Conservation (phyloP, 2,888 invertebrate species). For the Meganola albula region DNA sequence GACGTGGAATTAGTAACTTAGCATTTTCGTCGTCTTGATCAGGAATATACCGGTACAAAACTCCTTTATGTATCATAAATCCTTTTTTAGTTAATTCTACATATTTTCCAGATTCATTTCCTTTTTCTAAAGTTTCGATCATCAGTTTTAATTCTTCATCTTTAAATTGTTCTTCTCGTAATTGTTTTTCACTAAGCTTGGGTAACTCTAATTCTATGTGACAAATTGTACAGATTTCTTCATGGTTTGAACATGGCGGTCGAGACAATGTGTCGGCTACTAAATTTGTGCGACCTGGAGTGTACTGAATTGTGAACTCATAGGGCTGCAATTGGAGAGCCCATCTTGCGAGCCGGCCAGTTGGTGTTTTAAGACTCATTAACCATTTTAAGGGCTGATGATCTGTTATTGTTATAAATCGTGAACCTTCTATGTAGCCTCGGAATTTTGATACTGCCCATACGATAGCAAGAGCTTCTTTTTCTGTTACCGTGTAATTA, state of each 20-base stretch:
- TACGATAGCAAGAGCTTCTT: slow-evolving; percentile 18
- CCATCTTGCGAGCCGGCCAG: slow-evolving; percentile 17
- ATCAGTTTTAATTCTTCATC: neutral
- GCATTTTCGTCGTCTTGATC: slow-evolving; percentile 3
- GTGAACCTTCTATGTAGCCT: slow-evolving; percentile 23
- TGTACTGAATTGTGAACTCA: slow-evolving; percentile 12
- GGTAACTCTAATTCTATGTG: slow-evolving; percentile 4
- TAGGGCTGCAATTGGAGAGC: slow-evolving; percentile 15
- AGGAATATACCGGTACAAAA: slow-evolving; percentile 2
- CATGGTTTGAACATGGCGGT: neutral
- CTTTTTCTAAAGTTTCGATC: neutral
- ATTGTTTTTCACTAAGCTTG: neutral
- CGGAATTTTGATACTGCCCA: slow-evolving; percentile 20
- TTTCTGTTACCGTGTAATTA: slow-evolving; percentile 33
- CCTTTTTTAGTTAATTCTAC: slow-evolving; percentile 5
- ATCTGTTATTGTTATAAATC: slow-evolving; percentile 11
- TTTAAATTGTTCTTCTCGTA: slow-evolving; percentile 3
- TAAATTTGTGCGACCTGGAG: slow-evolving; percentile 3
- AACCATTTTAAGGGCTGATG: slow-evolving; percentile 19
- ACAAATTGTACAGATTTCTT: slow-evolving; percentile 1
- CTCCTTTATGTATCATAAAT: slow-evolving; percentile 4
- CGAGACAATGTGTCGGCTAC: slow-evolving; percentile 1
- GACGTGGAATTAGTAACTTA: slow-evolving; percentile 8
- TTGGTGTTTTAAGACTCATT: slow-evolving; percentile 12
- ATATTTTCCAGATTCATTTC: neutral